Percentiles rank a stretch among this genome's conserved stretches.
These are phyloP conservation scores for Aleiodes testaceus DNA, from an alignment of 2,888 invertebrate genomes.

Conservation along the genomic window DNA sequence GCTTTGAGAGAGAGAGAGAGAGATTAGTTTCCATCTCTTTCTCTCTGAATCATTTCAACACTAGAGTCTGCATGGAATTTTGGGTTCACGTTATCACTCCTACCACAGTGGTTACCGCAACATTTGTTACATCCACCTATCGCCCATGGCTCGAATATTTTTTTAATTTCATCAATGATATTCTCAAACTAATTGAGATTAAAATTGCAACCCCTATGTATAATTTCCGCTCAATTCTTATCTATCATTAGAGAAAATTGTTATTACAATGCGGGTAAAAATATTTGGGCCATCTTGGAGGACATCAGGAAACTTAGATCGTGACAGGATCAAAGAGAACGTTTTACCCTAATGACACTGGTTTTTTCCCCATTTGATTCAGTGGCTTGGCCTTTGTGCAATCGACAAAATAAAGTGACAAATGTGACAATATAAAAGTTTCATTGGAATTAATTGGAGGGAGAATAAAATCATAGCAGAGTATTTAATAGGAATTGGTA, in stretches of 20 bases:
- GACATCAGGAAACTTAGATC: slow-evolving; percentile 52
- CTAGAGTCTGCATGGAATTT: slow-evolving; percentile 20
- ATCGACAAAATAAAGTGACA: slow-evolving; percentile 32
- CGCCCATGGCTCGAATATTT: slow-evolving; percentile 26
- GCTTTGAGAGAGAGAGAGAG: not conserved
- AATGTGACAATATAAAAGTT: not conserved
- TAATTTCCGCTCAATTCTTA: slow-evolving; percentile 31
- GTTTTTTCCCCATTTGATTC: slow-evolving; percentile 45
- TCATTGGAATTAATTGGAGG: not conserved
- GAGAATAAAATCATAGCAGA: not conserved
- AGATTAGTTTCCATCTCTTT: slow-evolving; percentile 10
- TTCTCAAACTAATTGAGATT: slow-evolving; percentile 20
- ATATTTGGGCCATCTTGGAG: slow-evolving; percentile 38
- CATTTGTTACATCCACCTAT: slow-evolving; percentile 36
- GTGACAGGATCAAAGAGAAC: slow-evolving; percentile 70
- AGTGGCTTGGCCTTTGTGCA: not conserved
- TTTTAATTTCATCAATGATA: not conserved
- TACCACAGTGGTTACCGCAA: slow-evolving; percentile 32
- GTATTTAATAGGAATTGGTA: slow-evolving; percentile 5
- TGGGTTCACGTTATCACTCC: slow-evolving; percentile 23
- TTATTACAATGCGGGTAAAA: slow-evolving; percentile 68
- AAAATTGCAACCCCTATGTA: slow-evolving; percentile 15
- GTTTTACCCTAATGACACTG: slow-evolving; percentile 67
- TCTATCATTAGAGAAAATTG: slow-evolving; percentile 57
- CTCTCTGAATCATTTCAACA: slow-evolving; percentile 23